Evolutionary conservation across 2,797 vertebrate genomes (phyloP), one percentile per base, ranked within the genome.

Genomic region (Brotogeris chrysoptera): DNA sequence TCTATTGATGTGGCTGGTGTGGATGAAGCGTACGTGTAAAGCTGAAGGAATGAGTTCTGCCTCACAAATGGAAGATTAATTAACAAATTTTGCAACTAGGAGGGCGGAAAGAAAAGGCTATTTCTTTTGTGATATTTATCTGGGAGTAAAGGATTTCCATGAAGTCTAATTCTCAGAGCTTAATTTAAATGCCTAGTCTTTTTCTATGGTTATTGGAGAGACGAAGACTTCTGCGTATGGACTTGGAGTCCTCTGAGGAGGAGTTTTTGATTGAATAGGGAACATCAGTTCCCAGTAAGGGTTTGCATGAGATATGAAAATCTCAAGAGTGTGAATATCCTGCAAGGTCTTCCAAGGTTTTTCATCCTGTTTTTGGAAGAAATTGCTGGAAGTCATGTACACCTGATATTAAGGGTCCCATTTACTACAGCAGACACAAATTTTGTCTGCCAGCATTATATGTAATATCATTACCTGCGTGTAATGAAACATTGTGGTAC

Each of bases 61-160:
- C 32, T 86, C 17, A 20, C 25, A 32, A 78, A 78, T 7, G n/a
- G 30, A 53, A 32, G 12, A 61, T 9, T 5, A 88, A 82, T 53
- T 53, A 53, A 63, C 6, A 65, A 28, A 64, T 69, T 41, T 63
- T 71, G 23, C 41, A 46, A 4, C 34, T 18, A 16, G 13, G n/a
- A 20, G 1, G 4, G 1, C 0, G 2, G 2, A 9, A 4, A 4
- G 3, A 30, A 27, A 76, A 76, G 32, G 34, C 34, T 80, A 6
- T 46, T 68, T 78, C 21, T 78, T 74, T 65, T 20, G 11, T 85
- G 24, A n/a, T 80, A 52, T 82, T 92, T 74, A 30, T 44, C 61
- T 43, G 44, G 7, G 49, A 76, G 44, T 19, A 81, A 69, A 86
- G 59, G 57, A 36, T 91, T 96, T 90, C 65, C 20, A 27, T 72